Conservation (phyloP, 1,140 invertebrate genomes). For the Pomacea maculata region DNA sequence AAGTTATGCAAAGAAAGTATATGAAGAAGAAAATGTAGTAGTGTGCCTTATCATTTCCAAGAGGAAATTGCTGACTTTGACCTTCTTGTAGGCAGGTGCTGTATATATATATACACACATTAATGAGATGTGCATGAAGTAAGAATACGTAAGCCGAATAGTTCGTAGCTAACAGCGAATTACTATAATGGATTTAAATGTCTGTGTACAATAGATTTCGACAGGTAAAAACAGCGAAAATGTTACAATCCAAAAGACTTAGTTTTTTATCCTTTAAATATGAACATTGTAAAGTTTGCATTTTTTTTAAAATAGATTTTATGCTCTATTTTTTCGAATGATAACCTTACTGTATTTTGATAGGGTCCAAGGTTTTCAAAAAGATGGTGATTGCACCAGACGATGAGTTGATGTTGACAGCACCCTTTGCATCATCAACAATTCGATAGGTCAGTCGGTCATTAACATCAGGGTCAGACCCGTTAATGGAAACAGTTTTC, state of each 20-base stretch:
- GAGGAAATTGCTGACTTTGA: not conserved
- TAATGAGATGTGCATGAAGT: too few relatives aligned
- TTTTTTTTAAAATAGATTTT: not conserved
- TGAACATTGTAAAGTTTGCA: too few relatives aligned
- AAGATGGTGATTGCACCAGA: not conserved
- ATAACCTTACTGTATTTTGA: not conserved
- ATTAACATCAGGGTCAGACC: not conserved
- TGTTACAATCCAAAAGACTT: not conserved
- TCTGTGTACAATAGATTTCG: too few relatives aligned
- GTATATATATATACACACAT: too few relatives aligned
- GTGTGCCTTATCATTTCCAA: not conserved
- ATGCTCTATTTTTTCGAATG: too few relatives aligned
- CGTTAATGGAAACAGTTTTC: not conserved
- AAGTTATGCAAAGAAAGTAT: not conserved
- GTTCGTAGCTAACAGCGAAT: not conserved
- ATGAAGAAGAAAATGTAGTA: not conserved
- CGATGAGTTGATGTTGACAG: not conserved
- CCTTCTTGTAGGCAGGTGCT: too few relatives aligned
- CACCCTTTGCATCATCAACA: not conserved
- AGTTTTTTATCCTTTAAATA: not conserved
- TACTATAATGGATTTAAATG: too few relatives aligned
- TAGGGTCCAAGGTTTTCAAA: not conserved
- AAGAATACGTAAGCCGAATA: not conserved
- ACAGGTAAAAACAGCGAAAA: too few relatives aligned
- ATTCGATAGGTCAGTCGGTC: conserved; percentile 11